Base-by-base conservation (phyloP, 2,113 vertebrate genomes). In the Colius striatus region DNA sequence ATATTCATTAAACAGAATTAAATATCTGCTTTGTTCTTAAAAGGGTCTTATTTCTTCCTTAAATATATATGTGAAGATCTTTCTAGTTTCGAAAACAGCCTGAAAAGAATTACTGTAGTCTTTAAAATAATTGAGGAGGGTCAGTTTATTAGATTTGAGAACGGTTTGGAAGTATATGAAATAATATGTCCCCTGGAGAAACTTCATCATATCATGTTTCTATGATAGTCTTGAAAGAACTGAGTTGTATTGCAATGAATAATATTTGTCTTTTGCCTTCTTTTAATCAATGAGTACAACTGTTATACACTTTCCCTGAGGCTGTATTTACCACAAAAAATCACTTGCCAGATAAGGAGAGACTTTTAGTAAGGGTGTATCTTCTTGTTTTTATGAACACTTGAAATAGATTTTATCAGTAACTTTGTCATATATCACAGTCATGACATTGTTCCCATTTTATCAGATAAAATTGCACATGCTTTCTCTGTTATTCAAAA, bases 221-320 rank as follows among this genome's bases (percentile, higher is more conserved):
- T 97, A 94, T 97, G 91, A 94, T 89, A 92, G 57, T 76, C 61
- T 68, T 90, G 65, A 97, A 97, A 96, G 84, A 38, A 45, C 50
- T 92, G 85, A 95, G 96, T 97, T 97, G 57, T 97, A 90, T 89
- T 97, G 94, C 82, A 67, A 25, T 94, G 70, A 95, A 87, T 92
- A 94, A 97, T 74, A 97, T 95, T 89, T 95, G 61, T 93, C 92
- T 96, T 94, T 88, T 79, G 81, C 89, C 92, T 93, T 58, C 50
- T 95, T 96, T 94, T 94, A 97, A 97, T 98, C 96, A 91, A 94
- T 97, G 71, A 96, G 97, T 82, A 94, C 72, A 92, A 95, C 86
- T 92, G 60, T 32, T 96, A 23, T 90, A 86, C 61, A 87, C 10
- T 71, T 71, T 61, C 91, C 93, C 76, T 66, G 58, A 97, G 94